Evolutionary conservation across 2,797 vertebrate genomes (phyloP).

Genomic region (Siniperca scherzeri): DNA sequence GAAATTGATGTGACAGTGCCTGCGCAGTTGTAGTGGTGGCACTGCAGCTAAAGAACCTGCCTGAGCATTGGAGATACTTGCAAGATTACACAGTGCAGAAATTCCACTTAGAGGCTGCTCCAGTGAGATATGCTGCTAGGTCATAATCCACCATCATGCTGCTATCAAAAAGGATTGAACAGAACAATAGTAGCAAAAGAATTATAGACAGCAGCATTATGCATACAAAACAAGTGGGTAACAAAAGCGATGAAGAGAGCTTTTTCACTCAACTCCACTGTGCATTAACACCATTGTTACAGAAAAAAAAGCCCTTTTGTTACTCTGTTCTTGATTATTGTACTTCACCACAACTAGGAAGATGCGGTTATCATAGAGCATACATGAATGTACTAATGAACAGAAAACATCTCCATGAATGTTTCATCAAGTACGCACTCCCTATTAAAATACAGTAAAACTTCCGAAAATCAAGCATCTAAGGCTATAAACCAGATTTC

Average conservation of each 20-base stretch:
- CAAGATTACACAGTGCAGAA: background rate
- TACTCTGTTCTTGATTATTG: constrained; percentile 58
- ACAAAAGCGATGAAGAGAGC: constrained; percentile 67
- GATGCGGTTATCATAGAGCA: constrained; percentile 45
- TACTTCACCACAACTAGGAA: constrained; percentile 54
- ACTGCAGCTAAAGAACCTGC: background rate
- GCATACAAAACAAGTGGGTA: constrained; percentile 60
- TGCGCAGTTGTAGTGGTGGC: background rate
- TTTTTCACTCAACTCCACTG: constrained; percentile 55
- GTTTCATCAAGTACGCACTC: constrained; percentile 26
- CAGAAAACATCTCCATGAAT: constrained; percentile 23
- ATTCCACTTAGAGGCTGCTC: constrained; percentile 20
- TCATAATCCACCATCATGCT: constrained; percentile 42
- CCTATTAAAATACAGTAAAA: constrained; percentile 24
- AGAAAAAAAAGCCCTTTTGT: constrained; percentile 55
- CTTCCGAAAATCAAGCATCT: constrained; percentile 15
- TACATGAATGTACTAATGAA: constrained; percentile 27
- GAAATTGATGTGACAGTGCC: constrained; percentile 44
- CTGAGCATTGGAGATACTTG: constrained; percentile 2
- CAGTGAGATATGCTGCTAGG: constrained; percentile 27
- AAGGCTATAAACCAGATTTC: constrained; percentile 11
- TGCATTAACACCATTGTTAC: constrained; percentile 49
- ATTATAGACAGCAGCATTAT: constrained; percentile 57
- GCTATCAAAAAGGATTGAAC: constrained; percentile 47
- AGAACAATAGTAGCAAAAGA: constrained; percentile 52